Conservation (phyloP, 2,888 invertebrate species). For the Pemphredon lugubris region DNA sequence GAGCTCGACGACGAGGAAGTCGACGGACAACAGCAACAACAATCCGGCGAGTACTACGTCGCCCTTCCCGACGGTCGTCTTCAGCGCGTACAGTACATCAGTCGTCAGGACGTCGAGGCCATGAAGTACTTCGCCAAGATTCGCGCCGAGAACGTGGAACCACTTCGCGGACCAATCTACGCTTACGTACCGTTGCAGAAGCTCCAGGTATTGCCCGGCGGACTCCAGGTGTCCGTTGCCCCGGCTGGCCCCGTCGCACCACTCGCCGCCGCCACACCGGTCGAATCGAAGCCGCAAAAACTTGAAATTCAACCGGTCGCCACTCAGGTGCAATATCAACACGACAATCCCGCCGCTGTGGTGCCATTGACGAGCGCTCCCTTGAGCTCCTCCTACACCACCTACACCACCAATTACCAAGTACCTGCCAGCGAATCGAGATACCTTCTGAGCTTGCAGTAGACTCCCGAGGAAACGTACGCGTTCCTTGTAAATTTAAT, state of each 20-base stretch:
- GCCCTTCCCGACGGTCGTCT: slow-evolving; percentile 85
- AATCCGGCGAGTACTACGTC: slow-evolving; percentile 85
- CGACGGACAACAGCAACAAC: slow-evolving; percentile 70
- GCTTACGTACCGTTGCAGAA: slow-evolving; percentile 80
- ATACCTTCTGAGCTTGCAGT: slow-evolving; percentile 72
- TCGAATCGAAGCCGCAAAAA: slow-evolving; percentile 63
- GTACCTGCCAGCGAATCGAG: slow-evolving; percentile 69
- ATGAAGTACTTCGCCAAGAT: slow-evolving; percentile 86
- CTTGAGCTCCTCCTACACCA: slow-evolving; percentile 67
- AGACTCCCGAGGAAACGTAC: slow-evolving; percentile 10
- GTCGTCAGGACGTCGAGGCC: slow-evolving; percentile 82
- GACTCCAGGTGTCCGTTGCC: slow-evolving; percentile 61
- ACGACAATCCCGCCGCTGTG: slow-evolving; percentile 65
- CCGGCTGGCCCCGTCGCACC: slow-evolving; percentile 43
- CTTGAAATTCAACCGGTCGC: slow-evolving; percentile 74
- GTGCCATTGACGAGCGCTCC: slow-evolving; percentile 64
- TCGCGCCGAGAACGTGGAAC: slow-evolving; percentile 85
- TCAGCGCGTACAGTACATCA: slow-evolving; percentile 85
- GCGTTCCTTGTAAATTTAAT: slow-evolving; percentile 16
- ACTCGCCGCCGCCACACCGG: slow-evolving; percentile 36
- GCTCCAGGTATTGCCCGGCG: slow-evolving; percentile 70
- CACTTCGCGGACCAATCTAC: slow-evolving; percentile 85
- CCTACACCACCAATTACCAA: slow-evolving; percentile 74
- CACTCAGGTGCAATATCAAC: slow-evolving; percentile 72
- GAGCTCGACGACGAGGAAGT: slow-evolving; percentile 77